phyloP scores from a whole-genome alignment of 1,140 invertebrate species.

The Magallana ariakensis region DNA sequence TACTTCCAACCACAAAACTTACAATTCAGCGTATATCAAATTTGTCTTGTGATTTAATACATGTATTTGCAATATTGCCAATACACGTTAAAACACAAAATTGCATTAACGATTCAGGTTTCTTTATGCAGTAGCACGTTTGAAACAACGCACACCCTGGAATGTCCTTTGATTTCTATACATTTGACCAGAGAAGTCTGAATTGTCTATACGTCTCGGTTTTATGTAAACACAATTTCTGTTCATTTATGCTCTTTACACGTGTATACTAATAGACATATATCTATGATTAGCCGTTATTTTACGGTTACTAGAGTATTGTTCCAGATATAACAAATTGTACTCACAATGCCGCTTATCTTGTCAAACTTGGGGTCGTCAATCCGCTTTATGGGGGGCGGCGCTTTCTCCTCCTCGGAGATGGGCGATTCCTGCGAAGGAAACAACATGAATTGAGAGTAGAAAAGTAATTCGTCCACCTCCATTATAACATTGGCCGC shows the following conservation, averaged over 20 bases:
- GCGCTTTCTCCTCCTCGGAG: constrained; percentile 21
- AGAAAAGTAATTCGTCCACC: constrained; percentile 24
- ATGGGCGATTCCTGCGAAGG: constrained; percentile 33
- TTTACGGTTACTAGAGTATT: no score
- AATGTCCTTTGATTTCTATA: not conserved
- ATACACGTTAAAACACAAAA: constrained; percentile 9
- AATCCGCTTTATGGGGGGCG: not conserved
- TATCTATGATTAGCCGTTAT: no score
- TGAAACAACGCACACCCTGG: not conserved
- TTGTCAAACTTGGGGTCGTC: constrained; percentile 25
- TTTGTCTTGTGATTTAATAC: not conserved
- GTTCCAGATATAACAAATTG: not conserved
- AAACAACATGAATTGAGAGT: constrained; percentile 20
- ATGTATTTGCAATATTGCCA: not conserved
- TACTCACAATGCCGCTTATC: constrained; percentile 33
- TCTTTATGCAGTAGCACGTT: constrained; percentile 14
- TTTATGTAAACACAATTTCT: not conserved
- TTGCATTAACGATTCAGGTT: constrained; percentile 13
- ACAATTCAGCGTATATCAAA: not conserved
- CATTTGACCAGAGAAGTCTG: not conserved
- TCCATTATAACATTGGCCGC: not conserved
- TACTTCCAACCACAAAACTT: not conserved
- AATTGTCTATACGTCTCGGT: not conserved
- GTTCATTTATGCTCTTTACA: no score
- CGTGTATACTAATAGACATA: no score